Evolutionary conservation across 2,797 vertebrate species (phyloP), one percentile per base, ranked within the genome.

Genomic region (Helarctos malayanus): DNA sequence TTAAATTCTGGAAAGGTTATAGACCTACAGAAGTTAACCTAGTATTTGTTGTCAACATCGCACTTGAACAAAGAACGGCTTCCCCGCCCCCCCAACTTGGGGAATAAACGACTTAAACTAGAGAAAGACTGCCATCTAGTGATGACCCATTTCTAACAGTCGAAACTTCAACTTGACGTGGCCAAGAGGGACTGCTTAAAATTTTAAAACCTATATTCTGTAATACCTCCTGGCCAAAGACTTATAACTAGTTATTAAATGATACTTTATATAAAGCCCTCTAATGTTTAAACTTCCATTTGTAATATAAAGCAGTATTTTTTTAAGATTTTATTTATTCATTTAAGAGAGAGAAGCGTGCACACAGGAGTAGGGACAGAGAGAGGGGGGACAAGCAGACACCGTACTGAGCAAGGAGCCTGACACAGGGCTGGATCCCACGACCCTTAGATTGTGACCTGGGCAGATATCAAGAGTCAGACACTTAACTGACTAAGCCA

Each of bases 91-190:
- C 27, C 9, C 4, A 87, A 92, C 12, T 29, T 52, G 18, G 47
- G 18, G 47, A 54, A 54, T 54, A 89, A 94, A 92, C 27, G 7
- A 79, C n/a, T 90, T 88, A 97, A 94, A 79, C 2, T 98, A 89
- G 98, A 96, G 97, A 81, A 97, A 65, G 96, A 98, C 98, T 98
- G 98, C 98, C 98, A 98, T 47, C 98, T 99, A 98, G 98, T 93
- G 98, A 96, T 85, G 10, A 65, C 0, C 13, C 4, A 86, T 19
- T 12, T 57, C 93, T 95, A 97, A 95, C 23, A 76, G 0, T 65
- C 32, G 75, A 76, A 29, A 94, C 12, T 71, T 59, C 41, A 78
- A 85, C 15, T 18, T 63, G 38, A 94, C 45, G 35, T 57, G 75
- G 14, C n/a, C 78, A 89, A 91, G 89, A 65, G 19, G 4, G 25